Percentiles rank a stretch among this genome's conserved stretches.
These are phyloP conservation scores for Nipponia nippon DNA, from an alignment of 2,113 vertebrate species.

Conservation along the genomic window DNA sequence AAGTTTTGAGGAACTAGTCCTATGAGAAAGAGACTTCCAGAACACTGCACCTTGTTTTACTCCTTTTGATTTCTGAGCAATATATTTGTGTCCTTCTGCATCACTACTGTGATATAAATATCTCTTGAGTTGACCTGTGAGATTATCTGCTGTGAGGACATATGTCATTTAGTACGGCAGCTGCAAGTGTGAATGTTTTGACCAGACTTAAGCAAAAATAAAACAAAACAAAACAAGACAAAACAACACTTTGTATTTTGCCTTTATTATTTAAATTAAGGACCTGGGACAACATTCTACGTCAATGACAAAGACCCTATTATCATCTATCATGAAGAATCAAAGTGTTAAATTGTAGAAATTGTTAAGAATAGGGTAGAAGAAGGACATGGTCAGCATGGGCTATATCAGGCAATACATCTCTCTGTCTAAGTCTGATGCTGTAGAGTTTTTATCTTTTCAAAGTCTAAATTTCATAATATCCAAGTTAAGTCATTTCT, in stretches of 20 bases:
- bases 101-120: conserved; percentile 12
- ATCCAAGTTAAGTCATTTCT: not conserved
- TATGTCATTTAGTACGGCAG: not conserved
- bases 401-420: not conserved
- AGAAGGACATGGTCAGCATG: not conserved
- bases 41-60: not conserved
- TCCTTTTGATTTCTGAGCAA: not conserved
- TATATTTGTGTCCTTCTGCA: not conserved
- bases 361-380: not conserved
- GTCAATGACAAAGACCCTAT: not conserved
- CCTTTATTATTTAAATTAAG: not conserved
- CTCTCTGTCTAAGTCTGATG: not conserved
- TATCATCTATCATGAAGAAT: not conserved
- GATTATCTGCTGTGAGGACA: not conserved
- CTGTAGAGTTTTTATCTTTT: not conserved
- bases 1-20: not conserved
- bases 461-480: not conserved
- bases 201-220: not conserved
- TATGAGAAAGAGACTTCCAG: not conserved
- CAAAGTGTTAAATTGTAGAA: not conserved
- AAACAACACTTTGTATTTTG: not conserved
- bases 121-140: not conserved
- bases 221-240: not conserved
- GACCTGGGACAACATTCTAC: not conserved
- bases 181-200: not conserved